Conservation (phyloP, 2,797 vertebrate genomes). For the Pelobates cultripes region DNA sequence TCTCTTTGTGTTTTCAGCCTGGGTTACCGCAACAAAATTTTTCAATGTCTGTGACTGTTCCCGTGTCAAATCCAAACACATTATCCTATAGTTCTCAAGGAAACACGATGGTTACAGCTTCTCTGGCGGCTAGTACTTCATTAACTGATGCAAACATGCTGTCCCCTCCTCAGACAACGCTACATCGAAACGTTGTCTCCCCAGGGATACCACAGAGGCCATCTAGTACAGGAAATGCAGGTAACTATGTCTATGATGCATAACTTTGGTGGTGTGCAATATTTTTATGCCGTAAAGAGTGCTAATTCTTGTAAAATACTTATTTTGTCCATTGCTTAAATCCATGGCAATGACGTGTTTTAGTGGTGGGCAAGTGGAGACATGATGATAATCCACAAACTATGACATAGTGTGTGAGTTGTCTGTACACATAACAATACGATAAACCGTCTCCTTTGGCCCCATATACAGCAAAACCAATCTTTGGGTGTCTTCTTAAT, state of each 20-base stretch:
- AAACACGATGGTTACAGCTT: slow-evolving; percentile 85
- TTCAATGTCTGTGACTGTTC: slow-evolving; percentile 98
- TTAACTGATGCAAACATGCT: slow-evolving; percentile 93
- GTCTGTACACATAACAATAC: no score
- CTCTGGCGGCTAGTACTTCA: slow-evolving; percentile 84
- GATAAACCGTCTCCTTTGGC: no score
- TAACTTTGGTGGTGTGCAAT: neutral
- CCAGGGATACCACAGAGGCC: slow-evolving; percentile 89
- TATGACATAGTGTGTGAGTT: no score
- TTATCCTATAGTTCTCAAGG: slow-evolving; percentile 90
- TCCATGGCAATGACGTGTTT: no score
- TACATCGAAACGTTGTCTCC: slow-evolving; percentile 89
- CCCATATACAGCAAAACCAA: no score
- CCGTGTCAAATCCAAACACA: slow-evolving; percentile 91
- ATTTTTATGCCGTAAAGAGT: no score
- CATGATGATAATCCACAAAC: no score
- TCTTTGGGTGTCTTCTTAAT: no score
- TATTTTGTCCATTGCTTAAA: no score
- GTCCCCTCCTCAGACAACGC: slow-evolving; percentile 85
- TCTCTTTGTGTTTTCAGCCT: slow-evolving; percentile 74
- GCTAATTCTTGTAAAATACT: no score
- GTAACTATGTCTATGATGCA: slow-evolving; percentile 64
- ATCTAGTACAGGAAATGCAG: slow-evolving; percentile 87
- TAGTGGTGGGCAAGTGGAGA: no score
- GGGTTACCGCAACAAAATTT: slow-evolving; percentile 94